phyloP scores from a whole-genome alignment of 2,797 vertebrate genomes.

The Tenualosa ilisha region DNA sequence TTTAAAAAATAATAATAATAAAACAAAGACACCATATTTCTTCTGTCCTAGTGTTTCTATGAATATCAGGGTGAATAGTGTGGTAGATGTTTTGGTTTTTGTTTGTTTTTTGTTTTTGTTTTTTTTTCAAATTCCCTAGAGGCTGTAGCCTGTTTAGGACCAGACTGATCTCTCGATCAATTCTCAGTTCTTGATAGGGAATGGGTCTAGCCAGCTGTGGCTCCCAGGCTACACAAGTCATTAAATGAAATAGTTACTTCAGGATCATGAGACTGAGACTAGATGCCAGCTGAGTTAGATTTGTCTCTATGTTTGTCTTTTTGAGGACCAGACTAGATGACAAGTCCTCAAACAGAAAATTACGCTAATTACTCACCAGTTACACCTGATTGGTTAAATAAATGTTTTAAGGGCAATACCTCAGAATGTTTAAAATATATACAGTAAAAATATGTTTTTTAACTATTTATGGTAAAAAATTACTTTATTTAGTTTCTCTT shows the following conservation, averaged over 20 bases:
- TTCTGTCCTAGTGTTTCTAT: constrained; percentile 12
- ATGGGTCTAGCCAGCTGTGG: no score
- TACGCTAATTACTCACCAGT: no score
- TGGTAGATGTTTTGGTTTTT: not conserved
- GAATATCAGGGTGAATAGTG: not conserved
- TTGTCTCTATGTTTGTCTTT: not conserved
- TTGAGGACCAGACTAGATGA: not conserved
- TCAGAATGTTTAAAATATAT: not conserved
- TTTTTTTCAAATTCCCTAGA: not conserved
- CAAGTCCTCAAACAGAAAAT: not conserved
- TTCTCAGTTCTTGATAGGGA: no score
- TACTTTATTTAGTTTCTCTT: not conserved
- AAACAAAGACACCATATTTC: not conserved
- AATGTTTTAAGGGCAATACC: not conserved
- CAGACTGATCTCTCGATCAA: no score
- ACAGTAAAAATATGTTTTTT: not conserved
- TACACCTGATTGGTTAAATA: not conserved
- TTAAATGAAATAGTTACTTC: not conserved
- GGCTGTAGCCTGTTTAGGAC: no score
- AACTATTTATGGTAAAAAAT: not conserved
- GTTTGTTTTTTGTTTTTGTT: no score
- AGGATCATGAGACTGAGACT: not conserved
- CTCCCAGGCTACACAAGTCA: no score
- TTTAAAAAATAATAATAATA: not conserved
- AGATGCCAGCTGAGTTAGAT: not conserved